Percentiles rank a stretch among this genome's conserved stretches.
phyloP scores from a whole-genome alignment of 2,888 invertebrate genomes.

The Hirtodrosophila duncani region DNA sequence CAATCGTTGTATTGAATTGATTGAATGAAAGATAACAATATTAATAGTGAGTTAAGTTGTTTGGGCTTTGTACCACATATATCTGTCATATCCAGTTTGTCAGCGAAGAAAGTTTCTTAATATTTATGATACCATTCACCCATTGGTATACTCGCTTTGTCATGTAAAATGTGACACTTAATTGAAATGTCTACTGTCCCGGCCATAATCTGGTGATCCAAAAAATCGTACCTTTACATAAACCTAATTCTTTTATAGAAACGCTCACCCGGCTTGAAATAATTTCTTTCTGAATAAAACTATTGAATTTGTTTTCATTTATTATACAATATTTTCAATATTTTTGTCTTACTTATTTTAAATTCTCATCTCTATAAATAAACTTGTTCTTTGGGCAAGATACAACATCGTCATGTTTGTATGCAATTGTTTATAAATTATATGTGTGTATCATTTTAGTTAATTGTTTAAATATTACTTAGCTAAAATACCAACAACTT shows the following conservation, averaged over 20 bases:
- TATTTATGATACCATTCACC: no score
- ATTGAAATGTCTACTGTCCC: no score
- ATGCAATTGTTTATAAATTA: conserved; percentile 60
- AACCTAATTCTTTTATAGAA: no score
- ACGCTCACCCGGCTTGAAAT: no score
- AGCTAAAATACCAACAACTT: conserved; percentile 69
- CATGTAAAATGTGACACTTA: no score
- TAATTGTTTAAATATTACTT: conserved; percentile 63
- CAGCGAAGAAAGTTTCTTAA: no score
- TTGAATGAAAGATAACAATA: conserved; percentile 34
- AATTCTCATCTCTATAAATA: conserved; percentile 57
- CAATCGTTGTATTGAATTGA: conserved; percentile 10
- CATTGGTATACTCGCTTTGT: no score
- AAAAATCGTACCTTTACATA: no score
- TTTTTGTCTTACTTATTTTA: conserved; percentile 51
- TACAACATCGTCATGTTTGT: conserved; percentile 64
- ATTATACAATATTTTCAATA: conserved; percentile 44
- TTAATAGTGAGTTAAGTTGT: conserved; percentile 47
- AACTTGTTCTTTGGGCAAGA: conserved; percentile 77
- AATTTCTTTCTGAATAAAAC: no score
- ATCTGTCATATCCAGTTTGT: conserved; percentile 22
- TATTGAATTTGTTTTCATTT: conserved; percentile 9
- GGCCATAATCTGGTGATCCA: no score
- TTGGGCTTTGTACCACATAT: conserved; percentile 2
- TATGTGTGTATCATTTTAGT: conserved; percentile 58